Percentiles rank a stretch among this genome's conserved stretches.
phyloP scores from a whole-genome alignment of 2,113 vertebrate species.

The Ptyas mucosa region DNA sequence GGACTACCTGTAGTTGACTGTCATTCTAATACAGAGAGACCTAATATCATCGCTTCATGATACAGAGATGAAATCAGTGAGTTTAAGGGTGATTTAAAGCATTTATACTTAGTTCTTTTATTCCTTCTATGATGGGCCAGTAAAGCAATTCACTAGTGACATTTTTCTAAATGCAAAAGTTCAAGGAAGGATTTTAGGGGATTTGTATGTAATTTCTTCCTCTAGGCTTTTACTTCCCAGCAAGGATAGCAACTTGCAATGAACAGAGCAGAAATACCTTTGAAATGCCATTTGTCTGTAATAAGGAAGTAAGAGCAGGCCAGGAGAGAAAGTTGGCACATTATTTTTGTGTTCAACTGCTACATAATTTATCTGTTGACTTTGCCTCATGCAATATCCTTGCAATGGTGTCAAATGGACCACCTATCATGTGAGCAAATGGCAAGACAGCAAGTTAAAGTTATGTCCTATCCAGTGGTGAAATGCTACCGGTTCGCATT shows the following conservation, averaged over 20 bases:
- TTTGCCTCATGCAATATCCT: neutral
- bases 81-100: neutral
- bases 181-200: neutral
- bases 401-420: neutral
- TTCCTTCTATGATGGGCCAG: neutral
- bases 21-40: neutral
- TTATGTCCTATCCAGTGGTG: neutral
- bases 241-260: neutral
- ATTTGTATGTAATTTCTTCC: neutral
- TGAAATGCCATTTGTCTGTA: neutral
- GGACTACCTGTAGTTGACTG: neutral
- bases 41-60: neutral
- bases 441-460: neutral
- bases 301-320: neutral
- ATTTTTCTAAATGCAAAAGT: neutral
- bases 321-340: neutral
- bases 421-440: neutral
- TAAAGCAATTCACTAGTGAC: neutral
- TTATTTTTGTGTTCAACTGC: neutral
- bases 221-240: neutral
- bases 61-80: neutral
- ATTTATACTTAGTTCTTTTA: neutral
- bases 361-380: neutral
- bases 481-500: no score
- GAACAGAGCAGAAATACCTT: neutral